These are phyloP conservation scores for Hydrochoerus hydrochaeris DNA, from an alignment of 2,113 vertebrate genomes.

Conservation along the genomic window DNA sequence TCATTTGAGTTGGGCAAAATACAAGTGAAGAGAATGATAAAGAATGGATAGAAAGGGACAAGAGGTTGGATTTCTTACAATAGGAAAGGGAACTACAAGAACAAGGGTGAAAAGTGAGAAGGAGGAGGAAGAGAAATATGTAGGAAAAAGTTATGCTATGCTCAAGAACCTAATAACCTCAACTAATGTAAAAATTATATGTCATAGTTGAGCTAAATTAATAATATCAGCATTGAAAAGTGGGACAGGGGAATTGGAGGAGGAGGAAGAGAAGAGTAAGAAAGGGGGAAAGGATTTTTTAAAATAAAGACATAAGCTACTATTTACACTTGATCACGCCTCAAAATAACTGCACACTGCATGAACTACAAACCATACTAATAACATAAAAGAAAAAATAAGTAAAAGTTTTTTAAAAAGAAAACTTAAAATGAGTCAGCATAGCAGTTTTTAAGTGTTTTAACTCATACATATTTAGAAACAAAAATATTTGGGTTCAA, in stretches of 20 bases:
- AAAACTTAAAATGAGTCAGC: background rate
- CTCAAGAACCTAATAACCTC: background rate
- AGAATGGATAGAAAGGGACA: background rate
- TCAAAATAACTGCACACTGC: background rate
- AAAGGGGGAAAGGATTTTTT: background rate
- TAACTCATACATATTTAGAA: background rate
- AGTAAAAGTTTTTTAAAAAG: background rate
- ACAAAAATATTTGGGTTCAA: background rate
- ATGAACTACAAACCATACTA: background rate
- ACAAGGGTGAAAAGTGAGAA: background rate
- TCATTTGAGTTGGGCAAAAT: background rate
- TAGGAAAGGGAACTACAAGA: background rate
- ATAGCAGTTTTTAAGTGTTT: background rate
- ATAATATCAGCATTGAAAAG: background rate
- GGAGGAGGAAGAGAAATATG: background rate
- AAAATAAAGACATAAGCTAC: background rate
- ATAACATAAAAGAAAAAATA: background rate
- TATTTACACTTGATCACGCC: background rate
- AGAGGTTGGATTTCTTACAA: background rate
- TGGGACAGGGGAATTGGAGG: background rate
- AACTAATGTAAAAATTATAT: background rate
- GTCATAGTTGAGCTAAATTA: background rate
- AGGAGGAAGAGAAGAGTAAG: background rate
- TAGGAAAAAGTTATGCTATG: background rate
- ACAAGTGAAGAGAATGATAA: background rate